Evolutionary conservation across 2,113 vertebrate genomes (phyloP).

Genomic region (Romanogobio albipinnatus): DNA sequence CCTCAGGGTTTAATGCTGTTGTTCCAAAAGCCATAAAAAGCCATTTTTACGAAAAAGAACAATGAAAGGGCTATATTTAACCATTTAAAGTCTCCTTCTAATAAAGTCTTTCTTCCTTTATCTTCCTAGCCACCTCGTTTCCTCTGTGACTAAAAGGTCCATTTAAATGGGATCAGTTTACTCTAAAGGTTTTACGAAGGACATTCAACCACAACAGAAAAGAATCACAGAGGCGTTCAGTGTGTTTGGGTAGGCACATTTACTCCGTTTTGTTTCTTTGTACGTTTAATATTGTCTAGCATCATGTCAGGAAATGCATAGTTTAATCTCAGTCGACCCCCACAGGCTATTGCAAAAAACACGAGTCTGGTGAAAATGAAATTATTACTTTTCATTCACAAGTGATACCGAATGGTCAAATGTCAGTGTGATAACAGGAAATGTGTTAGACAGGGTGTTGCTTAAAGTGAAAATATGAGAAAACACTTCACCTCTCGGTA

Average conservation of each 20-base stretch:
- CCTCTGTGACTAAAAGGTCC: neutral
- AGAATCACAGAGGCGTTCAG: conserved; percentile 40
- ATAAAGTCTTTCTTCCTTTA: conserved; percentile 14
- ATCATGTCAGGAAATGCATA: conserved; percentile 8
- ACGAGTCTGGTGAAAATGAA: neutral
- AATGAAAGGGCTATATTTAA: conserved; percentile 14
- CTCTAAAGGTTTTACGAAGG: conserved; percentile 62
- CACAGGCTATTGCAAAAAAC: neutral
- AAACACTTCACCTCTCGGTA: neutral
- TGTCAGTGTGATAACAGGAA: neutral
- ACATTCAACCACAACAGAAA: conserved; percentile 56
- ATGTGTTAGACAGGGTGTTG: neutral
- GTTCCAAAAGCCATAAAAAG: neutral
- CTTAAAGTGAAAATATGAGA: conserved; percentile 1
- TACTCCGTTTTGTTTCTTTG: neutral
- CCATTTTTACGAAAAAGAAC: neutral
- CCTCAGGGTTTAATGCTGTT: neutral
- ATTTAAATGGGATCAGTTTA: conserved; percentile 70
- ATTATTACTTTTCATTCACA: neutral
- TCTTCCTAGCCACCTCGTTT: conserved; percentile 37
- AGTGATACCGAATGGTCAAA: neutral
- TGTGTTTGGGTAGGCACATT: conserved; percentile 44
- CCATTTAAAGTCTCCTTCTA: neutral
- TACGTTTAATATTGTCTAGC: neutral
- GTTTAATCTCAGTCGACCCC: neutral